These are phyloP conservation scores for Xenopus borealis DNA, from an alignment of 2,113 vertebrate genomes.

Conservation along the genomic window DNA sequence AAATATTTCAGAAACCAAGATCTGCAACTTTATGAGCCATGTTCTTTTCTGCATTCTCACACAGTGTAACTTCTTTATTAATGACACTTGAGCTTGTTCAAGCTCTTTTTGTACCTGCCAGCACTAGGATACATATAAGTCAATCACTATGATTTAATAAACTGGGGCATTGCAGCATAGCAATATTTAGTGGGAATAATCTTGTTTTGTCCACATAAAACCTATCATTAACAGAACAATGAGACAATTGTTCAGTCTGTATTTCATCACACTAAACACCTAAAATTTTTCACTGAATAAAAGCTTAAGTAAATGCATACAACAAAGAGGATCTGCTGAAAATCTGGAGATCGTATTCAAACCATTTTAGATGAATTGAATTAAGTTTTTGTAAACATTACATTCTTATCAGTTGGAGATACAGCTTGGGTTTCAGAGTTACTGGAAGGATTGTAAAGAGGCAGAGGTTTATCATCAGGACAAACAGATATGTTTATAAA, in stretches of 20 bases:
- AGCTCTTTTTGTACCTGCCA: constrained; percentile 25
- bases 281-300: constrained; percentile 25
- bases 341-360: constrained; percentile 20
- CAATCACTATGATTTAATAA: constrained; percentile 45
- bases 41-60: constrained; percentile 29
- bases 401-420: constrained; percentile 13
- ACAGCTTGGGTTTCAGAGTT: background rate
- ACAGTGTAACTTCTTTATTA: constrained; percentile 38
- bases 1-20: constrained; percentile 7
- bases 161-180: constrained; percentile 37
- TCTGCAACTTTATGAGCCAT: constrained; percentile 28
- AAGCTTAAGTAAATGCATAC: constrained; percentile 6
- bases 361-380: constrained; percentile 18
- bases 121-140: constrained; percentile 38
- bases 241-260: constrained; percentile 36
- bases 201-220: constrained; percentile 42
- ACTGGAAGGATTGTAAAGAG: background rate
- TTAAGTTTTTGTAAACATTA: constrained; percentile 28
- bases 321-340: constrained; percentile 5
- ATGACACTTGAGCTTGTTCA: constrained; percentile 39
- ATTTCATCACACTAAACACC: constrained; percentile 43
- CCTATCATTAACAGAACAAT: constrained; percentile 40
- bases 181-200: constrained; percentile 43
- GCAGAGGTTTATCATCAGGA: background rate
- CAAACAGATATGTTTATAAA: background rate